Conservation (phyloP, 2,113 vertebrate species). For the Emberiza fucata region DNA sequence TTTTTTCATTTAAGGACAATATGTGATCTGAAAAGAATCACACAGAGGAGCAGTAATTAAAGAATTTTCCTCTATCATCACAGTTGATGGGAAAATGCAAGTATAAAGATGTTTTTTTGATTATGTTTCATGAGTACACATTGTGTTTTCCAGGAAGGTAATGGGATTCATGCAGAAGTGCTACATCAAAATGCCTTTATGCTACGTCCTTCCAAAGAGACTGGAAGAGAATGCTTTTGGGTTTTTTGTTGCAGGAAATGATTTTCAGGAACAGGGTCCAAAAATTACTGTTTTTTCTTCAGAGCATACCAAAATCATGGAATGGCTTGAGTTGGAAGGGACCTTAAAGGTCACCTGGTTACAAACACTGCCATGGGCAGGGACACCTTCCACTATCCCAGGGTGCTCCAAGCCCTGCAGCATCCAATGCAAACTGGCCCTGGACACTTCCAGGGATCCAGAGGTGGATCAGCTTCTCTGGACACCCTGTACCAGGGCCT, state of each 20-base stretch:
- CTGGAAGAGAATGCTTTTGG: neutral
- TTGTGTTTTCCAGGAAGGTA: neutral
- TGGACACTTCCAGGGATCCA: neutral
- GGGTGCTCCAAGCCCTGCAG: neutral
- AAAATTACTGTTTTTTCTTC: neutral
- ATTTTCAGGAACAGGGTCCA: neutral
- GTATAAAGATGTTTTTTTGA: neutral
- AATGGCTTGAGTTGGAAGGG: neutral
- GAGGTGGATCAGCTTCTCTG: neutral
- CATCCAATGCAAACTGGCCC: accelerated
- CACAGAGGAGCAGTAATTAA: neutral
- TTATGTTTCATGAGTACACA: neutral
- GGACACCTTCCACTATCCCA: neutral
- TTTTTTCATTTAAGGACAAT: neutral
- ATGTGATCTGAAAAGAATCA: neutral
- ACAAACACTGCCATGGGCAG: neutral
- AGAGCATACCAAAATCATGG: neutral
- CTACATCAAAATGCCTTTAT: neutral
- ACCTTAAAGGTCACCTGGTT: neutral
- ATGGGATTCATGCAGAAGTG: neutral
- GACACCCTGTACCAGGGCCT: neutral
- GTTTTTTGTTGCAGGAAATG: neutral
- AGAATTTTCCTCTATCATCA: neutral
- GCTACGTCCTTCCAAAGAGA: neutral
- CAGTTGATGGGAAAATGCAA: neutral